A percentile compares a stretch with the other conserved stretches of the same genome.
Evolutionary conservation across 2,113 vertebrate genomes (phyloP).

Genomic region (Jacana jacana): DNA sequence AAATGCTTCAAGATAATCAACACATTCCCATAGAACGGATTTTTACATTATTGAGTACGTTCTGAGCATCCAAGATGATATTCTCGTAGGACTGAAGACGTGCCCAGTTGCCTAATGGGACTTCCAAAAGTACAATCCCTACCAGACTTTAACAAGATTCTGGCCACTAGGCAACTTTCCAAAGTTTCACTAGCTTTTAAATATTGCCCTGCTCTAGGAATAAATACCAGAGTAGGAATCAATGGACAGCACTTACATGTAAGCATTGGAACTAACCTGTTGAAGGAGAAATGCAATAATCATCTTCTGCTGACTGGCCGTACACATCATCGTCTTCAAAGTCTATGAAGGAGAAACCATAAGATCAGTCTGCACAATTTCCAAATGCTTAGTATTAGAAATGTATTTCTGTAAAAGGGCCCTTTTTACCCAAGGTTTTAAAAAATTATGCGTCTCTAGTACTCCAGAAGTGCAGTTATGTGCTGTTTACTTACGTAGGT

Average conservation of each 20-base stretch:
- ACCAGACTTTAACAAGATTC: not conserved
- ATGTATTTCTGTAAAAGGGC: too few species aligned
- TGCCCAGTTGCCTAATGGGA: not conserved
- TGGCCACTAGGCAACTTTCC: not conserved
- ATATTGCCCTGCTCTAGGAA: not conserved
- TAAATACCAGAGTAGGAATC: not conserved
- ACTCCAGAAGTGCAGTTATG: not conserved
- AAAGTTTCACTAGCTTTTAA: not conserved
- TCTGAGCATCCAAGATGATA: not conserved
- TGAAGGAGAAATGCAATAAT: slow-evolving; percentile 97
- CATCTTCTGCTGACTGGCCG: slow-evolving; percentile 96
- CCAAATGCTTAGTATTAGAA: not conserved
- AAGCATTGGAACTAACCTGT: slow-evolving; percentile 84
- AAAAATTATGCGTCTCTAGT: not conserved
- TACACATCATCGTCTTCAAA: slow-evolving; percentile 97
- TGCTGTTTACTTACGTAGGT: not conserved
- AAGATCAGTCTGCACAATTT: not conserved
- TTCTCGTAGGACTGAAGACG: fast-evolving
- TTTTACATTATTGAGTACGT: not conserved
- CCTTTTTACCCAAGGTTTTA: not conserved
- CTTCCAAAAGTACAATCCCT: not conserved
- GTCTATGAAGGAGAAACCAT: slow-evolving; percentile 75
- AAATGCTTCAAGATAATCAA: not conserved
- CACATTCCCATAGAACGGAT: not conserved
- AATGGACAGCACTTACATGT: not conserved